These are phyloP conservation scores for Cephalopholis sonnerati DNA, from an alignment of 2,113 vertebrate genomes.

Conservation along the genomic window DNA sequence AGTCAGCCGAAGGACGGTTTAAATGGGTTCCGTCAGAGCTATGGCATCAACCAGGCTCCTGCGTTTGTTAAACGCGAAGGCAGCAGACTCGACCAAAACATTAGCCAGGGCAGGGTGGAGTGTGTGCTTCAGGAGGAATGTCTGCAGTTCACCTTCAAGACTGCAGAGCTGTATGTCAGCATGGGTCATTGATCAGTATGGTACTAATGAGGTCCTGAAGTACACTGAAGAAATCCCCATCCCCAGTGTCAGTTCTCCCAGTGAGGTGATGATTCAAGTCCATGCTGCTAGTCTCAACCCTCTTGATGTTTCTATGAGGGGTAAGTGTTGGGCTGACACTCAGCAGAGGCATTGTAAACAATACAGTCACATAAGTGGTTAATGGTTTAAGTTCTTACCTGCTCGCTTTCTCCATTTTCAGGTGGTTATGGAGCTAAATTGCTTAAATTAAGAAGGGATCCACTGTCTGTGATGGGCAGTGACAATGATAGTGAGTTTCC, in stretches of 20 bases:
- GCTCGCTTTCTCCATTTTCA: slow-evolving; percentile 56
- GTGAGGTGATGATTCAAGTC: slow-evolving; percentile 92
- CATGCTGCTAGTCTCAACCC: slow-evolving; percentile 93
- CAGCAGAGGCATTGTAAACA: neutral
- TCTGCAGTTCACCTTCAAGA: slow-evolving; percentile 66
- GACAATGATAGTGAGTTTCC: slow-evolving; percentile 88
- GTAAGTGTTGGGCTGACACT: slow-evolving; percentile 81
- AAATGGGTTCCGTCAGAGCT: slow-evolving; percentile 9
- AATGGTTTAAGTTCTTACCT: neutral
- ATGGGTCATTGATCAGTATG: slow-evolving; percentile 93
- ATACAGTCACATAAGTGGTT: slow-evolving; percentile 5
- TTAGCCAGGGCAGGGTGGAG: slow-evolving; percentile 31
- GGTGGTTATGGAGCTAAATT: slow-evolving; percentile 91
- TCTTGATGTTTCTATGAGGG: slow-evolving; percentile 93
- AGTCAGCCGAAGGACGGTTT: neutral
- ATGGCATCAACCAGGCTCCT: slow-evolving; percentile 60
- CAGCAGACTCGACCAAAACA: slow-evolving; percentile 37
- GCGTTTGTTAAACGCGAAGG: slow-evolving; percentile 30
- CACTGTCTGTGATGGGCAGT: slow-evolving; percentile 80
- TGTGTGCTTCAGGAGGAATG: slow-evolving; percentile 46
- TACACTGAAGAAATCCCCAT: slow-evolving; percentile 84
- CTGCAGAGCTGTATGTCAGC: slow-evolving; percentile 87
- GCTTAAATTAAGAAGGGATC: slow-evolving; percentile 90
- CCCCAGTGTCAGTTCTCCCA: slow-evolving; percentile 87
- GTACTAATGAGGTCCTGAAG: slow-evolving; percentile 88